These are phyloP conservation scores for Auanema sp. DNA, from an alignment of 2,888 invertebrate species.

Conservation along the genomic window DNA sequence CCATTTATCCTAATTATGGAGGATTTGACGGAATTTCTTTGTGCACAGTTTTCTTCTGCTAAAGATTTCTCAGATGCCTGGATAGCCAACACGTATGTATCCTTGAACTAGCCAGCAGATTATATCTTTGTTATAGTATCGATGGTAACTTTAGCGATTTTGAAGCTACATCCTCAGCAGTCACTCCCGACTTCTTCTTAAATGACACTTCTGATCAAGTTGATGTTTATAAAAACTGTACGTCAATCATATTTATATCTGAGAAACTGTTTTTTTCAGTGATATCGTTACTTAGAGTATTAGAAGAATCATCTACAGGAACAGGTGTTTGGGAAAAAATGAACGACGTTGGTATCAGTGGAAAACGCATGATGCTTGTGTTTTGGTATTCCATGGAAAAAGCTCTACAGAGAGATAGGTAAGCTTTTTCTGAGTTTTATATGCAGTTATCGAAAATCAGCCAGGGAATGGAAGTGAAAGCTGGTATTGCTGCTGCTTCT, in stretches of 20 bases:
- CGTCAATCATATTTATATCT: no score
- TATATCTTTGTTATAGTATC: constrained; percentile 4
- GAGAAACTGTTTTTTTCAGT: no score
- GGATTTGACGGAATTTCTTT: constrained; percentile 7
- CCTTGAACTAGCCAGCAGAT: not conserved
- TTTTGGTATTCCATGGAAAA: constrained; percentile 20
- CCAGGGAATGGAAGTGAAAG: not conserved
- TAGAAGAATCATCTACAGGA: constrained; percentile 1
- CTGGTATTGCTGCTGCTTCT: constrained; percentile 18
- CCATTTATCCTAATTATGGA: constrained; percentile 9
- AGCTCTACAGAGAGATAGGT: constrained; percentile 20
- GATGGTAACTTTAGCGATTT: constrained; percentile 21
- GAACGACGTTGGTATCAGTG: not conserved
- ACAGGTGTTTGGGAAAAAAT: constrained; percentile 15
- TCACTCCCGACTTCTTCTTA: constrained; percentile 12
- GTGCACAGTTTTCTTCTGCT: constrained; percentile 13
- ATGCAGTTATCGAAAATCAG: not conserved
- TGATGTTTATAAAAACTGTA: constrained; percentile 12
- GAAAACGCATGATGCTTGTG: constrained; percentile 8
- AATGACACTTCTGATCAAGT: constrained; percentile 6
- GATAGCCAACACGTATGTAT: constrained; percentile 15
- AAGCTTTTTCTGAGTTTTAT: not conserved
- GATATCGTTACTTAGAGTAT: constrained; percentile 4
- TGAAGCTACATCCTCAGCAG: constrained; percentile 3
- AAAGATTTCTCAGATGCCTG: constrained; percentile 17